Percentiles rank a stretch among this genome's conserved stretches.
Conservation (phyloP, 35 echinoderm and acorn worm genomes). For the Stichopus chloronotus region DNA sequence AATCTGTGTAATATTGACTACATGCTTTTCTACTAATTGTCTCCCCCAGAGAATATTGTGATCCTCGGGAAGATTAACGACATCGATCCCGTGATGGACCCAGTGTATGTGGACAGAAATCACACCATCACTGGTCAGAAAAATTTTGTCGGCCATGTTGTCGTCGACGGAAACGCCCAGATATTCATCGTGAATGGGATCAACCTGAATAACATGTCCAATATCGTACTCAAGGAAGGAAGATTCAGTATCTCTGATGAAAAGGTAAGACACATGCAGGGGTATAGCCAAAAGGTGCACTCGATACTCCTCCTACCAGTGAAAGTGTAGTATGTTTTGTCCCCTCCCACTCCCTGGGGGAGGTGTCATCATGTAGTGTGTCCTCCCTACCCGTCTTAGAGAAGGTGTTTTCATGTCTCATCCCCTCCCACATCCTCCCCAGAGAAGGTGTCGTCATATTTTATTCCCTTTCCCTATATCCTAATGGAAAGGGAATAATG, state of each 20-base stretch:
- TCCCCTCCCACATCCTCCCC: no score
- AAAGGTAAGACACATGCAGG: slow-evolving; percentile 14
- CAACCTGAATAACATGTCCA: slow-evolving; percentile 20
- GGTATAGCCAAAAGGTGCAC: no score
- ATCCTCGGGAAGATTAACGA: slow-evolving; percentile 39
- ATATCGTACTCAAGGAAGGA: slow-evolving; percentile 21
- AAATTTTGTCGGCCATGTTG: not conserved
- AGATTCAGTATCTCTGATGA: slow-evolving; percentile 14
- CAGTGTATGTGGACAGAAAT: slow-evolving; percentile 25
- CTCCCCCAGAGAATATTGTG: slow-evolving; percentile 4
- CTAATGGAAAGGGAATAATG: no score
- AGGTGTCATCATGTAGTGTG: no score
- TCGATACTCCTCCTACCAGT: not conserved
- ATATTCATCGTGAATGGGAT: slow-evolving; percentile 44
- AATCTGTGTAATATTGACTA: no score
- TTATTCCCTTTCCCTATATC: no score
- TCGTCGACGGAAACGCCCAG: not conserved
- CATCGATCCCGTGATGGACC: slow-evolving; percentile 38
- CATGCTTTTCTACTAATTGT: not conserved
- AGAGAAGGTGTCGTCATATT: no score
- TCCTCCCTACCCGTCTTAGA: no score
- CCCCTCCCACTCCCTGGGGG: not conserved
- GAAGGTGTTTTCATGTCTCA: no score
- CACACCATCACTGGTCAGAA: slow-evolving; percentile 52
- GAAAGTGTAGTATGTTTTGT: not conserved